Conservation (phyloP, 2,797 vertebrate species). For the Sebastiscus tertius region DNA sequence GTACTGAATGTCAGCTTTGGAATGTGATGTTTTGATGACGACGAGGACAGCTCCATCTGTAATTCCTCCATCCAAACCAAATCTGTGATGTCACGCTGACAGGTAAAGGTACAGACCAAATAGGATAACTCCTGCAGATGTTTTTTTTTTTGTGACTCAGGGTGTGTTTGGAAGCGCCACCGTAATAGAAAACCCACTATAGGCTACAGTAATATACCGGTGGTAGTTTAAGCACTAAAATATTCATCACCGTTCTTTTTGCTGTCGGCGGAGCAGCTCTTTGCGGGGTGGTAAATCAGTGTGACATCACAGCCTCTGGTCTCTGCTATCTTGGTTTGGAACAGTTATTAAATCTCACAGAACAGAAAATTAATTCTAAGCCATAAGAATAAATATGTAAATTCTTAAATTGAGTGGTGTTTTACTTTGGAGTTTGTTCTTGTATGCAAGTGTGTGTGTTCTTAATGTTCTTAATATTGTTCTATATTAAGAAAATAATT, state of each 20-base stretch:
- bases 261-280: conserved; percentile 35
- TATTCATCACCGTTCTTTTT: conserved; percentile 48
- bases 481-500: not conserved
- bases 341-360: conserved; percentile 30
- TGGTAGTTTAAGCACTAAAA: conserved; percentile 47
- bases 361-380: conserved; percentile 44
- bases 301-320: conserved; percentile 38
- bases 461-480: not conserved
- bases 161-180: conserved; percentile 34
- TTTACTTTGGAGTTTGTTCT: not conserved
- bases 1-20: conserved; percentile 32
- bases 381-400: conserved; percentile 69
- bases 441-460: not conserved
- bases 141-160: conserved; percentile 15
- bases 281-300: conserved; percentile 10
- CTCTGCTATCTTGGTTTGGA: conserved; percentile 20
- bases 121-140: not conserved
- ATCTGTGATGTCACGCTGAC: conserved; percentile 43
- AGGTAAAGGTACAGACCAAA: conserved; percentile 7
- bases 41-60: conserved; percentile 32
- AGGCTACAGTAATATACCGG: not conserved
- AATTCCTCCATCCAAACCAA: conserved; percentile 17
- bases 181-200: conserved; percentile 27
- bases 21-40: conserved; percentile 27
- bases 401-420: conserved; percentile 39